phyloP scores from a whole-genome alignment of 2,888 invertebrate species.

The Lacanobia wlatinum region DNA sequence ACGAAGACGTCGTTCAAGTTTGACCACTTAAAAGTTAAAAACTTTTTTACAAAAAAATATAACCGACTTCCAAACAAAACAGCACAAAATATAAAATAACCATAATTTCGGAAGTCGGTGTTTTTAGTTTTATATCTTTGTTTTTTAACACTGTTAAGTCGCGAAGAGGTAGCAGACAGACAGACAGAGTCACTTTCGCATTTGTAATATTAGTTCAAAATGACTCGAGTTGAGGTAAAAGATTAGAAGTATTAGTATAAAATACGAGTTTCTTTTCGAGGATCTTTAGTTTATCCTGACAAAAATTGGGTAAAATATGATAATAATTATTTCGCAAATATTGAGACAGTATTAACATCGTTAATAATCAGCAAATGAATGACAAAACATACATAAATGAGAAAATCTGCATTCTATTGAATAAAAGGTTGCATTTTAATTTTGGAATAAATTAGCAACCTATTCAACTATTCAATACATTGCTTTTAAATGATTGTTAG shows the following conservation, averaged over 20 bases:
- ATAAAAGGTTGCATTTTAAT: slow-evolving; percentile 2
- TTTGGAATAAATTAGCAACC: background rate
- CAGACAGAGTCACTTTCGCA: too few relatives aligned
- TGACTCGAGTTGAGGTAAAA: background rate
- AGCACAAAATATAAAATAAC: too few relatives aligned
- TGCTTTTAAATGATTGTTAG: background rate
- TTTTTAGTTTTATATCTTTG: too few relatives aligned
- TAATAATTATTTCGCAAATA: background rate
- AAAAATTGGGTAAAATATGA: background rate
- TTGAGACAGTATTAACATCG: too few relatives aligned
- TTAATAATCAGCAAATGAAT: background rate
- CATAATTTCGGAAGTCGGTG: too few relatives aligned
- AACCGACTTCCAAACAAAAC: too few relatives aligned
- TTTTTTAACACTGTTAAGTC: too few relatives aligned
- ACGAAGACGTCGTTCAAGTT: too few relatives aligned
- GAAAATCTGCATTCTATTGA: slow-evolving; percentile 6
- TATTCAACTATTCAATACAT: background rate
- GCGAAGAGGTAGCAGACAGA: too few relatives aligned
- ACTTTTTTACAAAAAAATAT: too few relatives aligned
- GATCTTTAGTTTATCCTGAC: background rate
- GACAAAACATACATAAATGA: slow-evolving; percentile 11
- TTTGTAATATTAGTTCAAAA: too few relatives aligned
- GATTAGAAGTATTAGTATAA: background rate
- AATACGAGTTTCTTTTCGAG: background rate
- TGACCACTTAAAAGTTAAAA: too few relatives aligned